Evolutionary conservation across 64 coral and sea anemone genomes (phyloP).

Genomic region (Pocillopora verrucosa): DNA sequence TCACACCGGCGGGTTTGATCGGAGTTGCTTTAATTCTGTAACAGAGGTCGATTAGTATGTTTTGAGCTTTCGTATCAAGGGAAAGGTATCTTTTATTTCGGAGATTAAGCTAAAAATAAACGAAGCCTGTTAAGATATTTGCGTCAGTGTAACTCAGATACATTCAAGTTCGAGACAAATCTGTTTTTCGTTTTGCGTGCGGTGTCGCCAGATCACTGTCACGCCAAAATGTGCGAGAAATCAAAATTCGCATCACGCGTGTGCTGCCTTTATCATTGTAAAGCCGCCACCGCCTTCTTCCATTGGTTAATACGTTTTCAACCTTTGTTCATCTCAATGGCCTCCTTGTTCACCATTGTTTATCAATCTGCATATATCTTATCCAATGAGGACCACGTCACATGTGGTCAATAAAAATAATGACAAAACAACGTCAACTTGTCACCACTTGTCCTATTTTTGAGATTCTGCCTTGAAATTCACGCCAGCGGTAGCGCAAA

Average conservation of each 20-base stretch:
- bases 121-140: background rate
- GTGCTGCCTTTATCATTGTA: background rate
- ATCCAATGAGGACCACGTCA: conserved; percentile 59
- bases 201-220: conserved; percentile 10
- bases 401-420: conserved; percentile 70
- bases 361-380: conserved; percentile 52
- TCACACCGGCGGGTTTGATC: background rate
- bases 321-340: conserved; percentile 51
- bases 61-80: background rate
- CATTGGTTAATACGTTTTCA: conserved; percentile 27
- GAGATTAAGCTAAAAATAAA: background rate
- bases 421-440: conserved; percentile 43
- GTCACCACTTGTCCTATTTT: conserved; percentile 48
- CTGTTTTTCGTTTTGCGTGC: background rate
- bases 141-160: background rate
- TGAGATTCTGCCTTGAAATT: conserved; percentile 7
- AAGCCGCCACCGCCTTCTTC: background rate
- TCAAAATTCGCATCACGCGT: conserved; percentile 32
- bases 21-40: background rate
- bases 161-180: background rate
- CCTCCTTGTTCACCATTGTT: conserved; percentile 44
- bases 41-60: background rate
- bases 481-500: background rate
- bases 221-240: conserved; percentile 11
- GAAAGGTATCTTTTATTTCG: background rate